A percentile compares a stretch with the other conserved stretches of the same genome.
Conservation (phyloP, 2,113 vertebrate genomes). For the Clupea harengus region DNA sequence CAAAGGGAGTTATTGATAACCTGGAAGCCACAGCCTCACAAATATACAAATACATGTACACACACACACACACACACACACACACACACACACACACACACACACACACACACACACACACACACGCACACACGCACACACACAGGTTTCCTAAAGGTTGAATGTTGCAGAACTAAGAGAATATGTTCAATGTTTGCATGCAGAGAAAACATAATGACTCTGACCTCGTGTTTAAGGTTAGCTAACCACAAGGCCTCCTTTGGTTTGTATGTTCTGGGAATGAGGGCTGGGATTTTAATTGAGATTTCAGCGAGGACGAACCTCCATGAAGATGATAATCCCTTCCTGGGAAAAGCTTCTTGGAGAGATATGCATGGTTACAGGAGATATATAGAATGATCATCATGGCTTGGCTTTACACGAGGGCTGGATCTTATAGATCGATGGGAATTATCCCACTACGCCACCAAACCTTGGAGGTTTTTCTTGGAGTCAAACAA, state of each 20-base stretch:
- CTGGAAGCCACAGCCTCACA: not conserved
- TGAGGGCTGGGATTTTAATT: not conserved
- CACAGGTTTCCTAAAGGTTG: not conserved
- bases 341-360: not conserved
- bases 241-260: not conserved
- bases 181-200: not conserved
- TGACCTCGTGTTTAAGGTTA: not conserved
- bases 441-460: not conserved
- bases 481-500: too few relatives aligned
- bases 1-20: too few relatives aligned
- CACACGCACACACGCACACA: too few relatives aligned
- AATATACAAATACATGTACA: not conserved
- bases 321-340: not conserved
- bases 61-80: too few relatives aligned
- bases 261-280: not conserved
- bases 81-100: too few relatives aligned
- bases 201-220: not conserved
- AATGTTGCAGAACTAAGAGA: not conserved
- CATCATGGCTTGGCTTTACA: not conserved
- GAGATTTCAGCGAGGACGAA: not conserved
- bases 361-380: not conserved
- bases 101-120: too few relatives aligned
- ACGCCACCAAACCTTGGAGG: too few relatives aligned
- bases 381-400: not conserved
- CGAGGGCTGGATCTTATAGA: not conserved